phyloP scores from a whole-genome alignment of 2,797 vertebrate species.

The Euthynnus affinis region DNA sequence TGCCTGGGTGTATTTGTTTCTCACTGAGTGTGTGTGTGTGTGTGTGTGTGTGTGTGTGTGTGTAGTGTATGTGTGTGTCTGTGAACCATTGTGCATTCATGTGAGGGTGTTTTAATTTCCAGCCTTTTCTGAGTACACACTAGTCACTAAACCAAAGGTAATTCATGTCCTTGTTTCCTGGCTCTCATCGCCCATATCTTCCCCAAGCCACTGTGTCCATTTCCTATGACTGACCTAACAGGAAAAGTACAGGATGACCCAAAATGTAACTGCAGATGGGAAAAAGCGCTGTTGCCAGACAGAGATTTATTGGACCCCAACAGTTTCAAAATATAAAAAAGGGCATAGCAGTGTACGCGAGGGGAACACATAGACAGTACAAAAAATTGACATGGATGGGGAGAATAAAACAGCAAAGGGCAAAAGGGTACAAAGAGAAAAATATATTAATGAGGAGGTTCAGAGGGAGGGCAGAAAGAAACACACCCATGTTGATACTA shows the following conservation, averaged over 20 bases:
- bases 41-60: neutral
- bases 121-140: constrained; percentile 11
- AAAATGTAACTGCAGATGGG: constrained; percentile 40
- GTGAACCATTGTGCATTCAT: constrained; percentile 2
- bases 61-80: too few relatives aligned
- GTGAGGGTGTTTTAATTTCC: constrained; percentile 7
- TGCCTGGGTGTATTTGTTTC: constrained; percentile 5
- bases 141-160: constrained; percentile 43
- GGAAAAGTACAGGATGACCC: constrained; percentile 58
- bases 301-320: constrained; percentile 64
- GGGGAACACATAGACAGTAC: neutral
- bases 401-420: constrained; percentile 10
- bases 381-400: constrained; percentile 7
- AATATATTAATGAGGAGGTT: constrained; percentile 42
- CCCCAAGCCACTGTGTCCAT: constrained; percentile 25
- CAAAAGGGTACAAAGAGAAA: constrained; percentile 18
- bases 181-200: constrained; percentile 9
- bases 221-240: constrained; percentile 45
- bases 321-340: constrained; percentile 51
- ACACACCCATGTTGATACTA: neutral
- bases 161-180: constrained; percentile 21
- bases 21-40: neutral
- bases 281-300: constrained; percentile 39
- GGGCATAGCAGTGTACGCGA: constrained; percentile 10
- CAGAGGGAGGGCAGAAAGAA: neutral